Conservation (phyloP, 2,888 invertebrate genomes). For the Nasonia oneida region DNA sequence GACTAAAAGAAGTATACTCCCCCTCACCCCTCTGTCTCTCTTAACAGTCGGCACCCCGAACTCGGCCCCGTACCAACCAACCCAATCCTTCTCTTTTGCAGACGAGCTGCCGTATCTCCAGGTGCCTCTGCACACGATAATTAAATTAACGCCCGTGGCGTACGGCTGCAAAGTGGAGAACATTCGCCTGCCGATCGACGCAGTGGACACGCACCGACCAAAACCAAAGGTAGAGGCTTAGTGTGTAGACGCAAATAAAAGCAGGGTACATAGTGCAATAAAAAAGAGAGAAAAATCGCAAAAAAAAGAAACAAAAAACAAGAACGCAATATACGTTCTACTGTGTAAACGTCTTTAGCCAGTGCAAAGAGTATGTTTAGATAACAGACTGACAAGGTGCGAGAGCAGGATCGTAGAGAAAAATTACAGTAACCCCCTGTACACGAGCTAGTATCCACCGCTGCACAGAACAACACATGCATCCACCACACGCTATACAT, state of each 20-base stretch:
- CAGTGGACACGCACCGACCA: conserved; percentile 97
- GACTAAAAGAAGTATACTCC: conserved; percentile 55
- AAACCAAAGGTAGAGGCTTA: conserved; percentile 87
- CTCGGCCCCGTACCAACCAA: conserved; percentile 50
- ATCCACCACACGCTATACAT: conserved; percentile 13
- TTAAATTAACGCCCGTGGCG: conserved; percentile 98
- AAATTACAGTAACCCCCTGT: neutral
- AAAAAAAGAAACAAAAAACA: neutral
- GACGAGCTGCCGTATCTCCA: conserved; percentile 94
- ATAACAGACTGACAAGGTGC: neutral
- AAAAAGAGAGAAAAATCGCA: neutral
- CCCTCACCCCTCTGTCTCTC: conserved; percentile 17
- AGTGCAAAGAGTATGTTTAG: neutral
- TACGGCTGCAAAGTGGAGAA: conserved; percentile 99
- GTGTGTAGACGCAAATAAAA: conserved; percentile 48
- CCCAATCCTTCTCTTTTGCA: conserved; percentile 76
- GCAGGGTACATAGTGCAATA: conserved; percentile 5
- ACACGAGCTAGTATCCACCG: neutral
- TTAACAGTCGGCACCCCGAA: conserved; percentile 44
- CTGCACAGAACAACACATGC: conserved; percentile 16
- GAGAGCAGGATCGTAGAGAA: neutral
- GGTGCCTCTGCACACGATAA: conserved; percentile 96
- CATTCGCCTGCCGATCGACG: conserved; percentile 93
- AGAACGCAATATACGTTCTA: neutral
- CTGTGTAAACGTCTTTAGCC: neutral